Evolutionary conservation across 2,888 invertebrate species (phyloP).

Genomic region (Autographa pulchrina): DNA sequence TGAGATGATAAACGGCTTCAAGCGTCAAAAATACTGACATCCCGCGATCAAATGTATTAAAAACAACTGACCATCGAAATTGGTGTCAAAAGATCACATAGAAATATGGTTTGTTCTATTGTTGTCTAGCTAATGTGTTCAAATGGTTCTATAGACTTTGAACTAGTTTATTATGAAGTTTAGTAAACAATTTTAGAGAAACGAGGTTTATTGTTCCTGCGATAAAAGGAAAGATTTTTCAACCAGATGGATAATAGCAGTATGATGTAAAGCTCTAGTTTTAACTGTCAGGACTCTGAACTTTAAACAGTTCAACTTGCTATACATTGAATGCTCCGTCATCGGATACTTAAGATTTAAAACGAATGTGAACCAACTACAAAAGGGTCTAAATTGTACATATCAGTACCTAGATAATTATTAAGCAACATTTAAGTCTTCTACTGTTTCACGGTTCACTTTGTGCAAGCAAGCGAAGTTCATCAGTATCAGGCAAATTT

Average conservation of each 20-base stretch:
- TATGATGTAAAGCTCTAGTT: background rate
- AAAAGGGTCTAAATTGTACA: too few relatives aligned
- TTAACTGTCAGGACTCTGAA: background rate
- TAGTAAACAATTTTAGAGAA: slow-evolving; percentile 2
- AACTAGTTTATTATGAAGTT: slow-evolving; percentile 2
- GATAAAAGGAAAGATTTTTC: background rate
- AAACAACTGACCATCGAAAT: background rate
- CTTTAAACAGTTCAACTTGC: background rate
- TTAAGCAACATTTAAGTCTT: too few relatives aligned
- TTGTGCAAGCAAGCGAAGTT: too few relatives aligned
- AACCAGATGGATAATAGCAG: background rate
- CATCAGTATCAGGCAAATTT: too few relatives aligned
- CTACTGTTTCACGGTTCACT: too few relatives aligned
- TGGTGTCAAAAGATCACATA: background rate
- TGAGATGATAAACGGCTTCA: slow-evolving; percentile 5
- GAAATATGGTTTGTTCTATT: slow-evolving; percentile 1
- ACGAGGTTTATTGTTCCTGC: background rate
- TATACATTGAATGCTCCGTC: too few relatives aligned
- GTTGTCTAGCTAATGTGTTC: slow-evolving; percentile 1
- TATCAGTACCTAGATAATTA: too few relatives aligned
- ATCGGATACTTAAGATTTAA: too few relatives aligned
- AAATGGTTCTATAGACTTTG: background rate
- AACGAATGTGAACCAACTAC: too few relatives aligned
- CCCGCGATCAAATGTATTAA: background rate
- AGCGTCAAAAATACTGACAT: slow-evolving; percentile 5